phyloP scores from a whole-genome alignment of 2,113 vertebrate genomes.

The Psilopogon haemacephalus region DNA sequence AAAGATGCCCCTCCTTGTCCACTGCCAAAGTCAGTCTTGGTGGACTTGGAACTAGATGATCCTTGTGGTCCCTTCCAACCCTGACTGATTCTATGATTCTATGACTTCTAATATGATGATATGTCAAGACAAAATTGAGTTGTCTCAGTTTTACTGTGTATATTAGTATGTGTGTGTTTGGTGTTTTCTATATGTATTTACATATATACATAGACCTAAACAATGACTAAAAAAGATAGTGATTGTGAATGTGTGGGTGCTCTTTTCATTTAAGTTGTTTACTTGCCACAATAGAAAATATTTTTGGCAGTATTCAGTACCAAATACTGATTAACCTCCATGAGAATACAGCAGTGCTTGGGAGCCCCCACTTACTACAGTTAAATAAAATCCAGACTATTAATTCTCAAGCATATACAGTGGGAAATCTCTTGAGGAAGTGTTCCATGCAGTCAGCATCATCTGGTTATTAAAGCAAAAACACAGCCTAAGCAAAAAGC shows the following conservation, averaged over 20 bases:
- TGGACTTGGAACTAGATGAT: no score
- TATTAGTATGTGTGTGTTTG: background rate
- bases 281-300: conserved; percentile 54
- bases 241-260: background rate
- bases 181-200: background rate
- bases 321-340: conserved; percentile 76
- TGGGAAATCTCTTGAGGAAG: background rate
- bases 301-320: conserved; percentile 68
- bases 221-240: conserved; percentile 29
- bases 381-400: conserved; percentile 73
- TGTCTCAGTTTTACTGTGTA: background rate
- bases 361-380: conserved; percentile 67
- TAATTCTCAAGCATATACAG: conserved; percentile 56
- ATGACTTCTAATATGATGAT: background rate
- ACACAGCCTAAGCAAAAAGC: background rate
- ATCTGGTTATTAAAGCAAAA: conserved; percentile 19
- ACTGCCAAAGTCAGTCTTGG: background rate
- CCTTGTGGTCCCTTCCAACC: no score
- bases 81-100: no score
- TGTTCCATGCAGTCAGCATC: background rate
- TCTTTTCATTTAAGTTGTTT: conserved; percentile 21
- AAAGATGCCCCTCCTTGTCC: background rate
- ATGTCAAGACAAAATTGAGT: background rate
- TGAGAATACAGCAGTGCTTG: conserved; percentile 61
- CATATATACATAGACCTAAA: background rate